Evolutionary conservation across 2,888 invertebrate genomes (phyloP), one percentile per base, ranked within the genome.

Genomic region (Drosophila macrospina): DNA sequence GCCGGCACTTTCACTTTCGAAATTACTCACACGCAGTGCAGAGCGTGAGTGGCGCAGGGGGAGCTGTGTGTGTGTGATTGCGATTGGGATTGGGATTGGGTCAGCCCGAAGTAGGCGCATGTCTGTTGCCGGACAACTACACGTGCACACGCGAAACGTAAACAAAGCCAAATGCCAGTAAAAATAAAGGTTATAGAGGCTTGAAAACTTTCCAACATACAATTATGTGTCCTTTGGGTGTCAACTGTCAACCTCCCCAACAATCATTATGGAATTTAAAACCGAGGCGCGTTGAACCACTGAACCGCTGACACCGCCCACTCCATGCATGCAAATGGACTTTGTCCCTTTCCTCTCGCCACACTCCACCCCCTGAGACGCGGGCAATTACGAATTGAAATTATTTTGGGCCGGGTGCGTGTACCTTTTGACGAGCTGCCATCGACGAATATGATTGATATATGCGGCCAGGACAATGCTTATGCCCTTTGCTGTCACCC

Each of bases 1-100:
- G 84, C 88, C 86, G 81, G 83, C 74, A 86, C 85, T 86, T 89
- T 88, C 85, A 57, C 88, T 89, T 88, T 88, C 77, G 63, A 71
- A 61, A 71, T 69, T 66, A 66, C 73, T 67, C 60, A 63, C 61
- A 55, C 64, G 54, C 75, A 68, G 56, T 54, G 36, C 42, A 56
- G 54, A 50, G 28, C 28, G 2, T 28, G n/a, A n/a, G 41, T 64
- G 60, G n/a, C 8, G 20, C 30, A 7, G 15, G n/a, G 3, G 30
- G 41, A 13, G 37, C 5, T 32, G 39, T 24, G 45, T 15, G 36
- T 47, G 36, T 47, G 41, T 28, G 20, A 2, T 1, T 20, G 20
- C 1, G 20, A 20, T 15, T 13, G 37, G 37, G 6, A 32, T 41
- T 34, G 47, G 42, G 44, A 63, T 60, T 68, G 72, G 76, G 76